phyloP scores from a whole-genome alignment of 2,888 invertebrate species.

The Eupithecia vulgata region DNA sequence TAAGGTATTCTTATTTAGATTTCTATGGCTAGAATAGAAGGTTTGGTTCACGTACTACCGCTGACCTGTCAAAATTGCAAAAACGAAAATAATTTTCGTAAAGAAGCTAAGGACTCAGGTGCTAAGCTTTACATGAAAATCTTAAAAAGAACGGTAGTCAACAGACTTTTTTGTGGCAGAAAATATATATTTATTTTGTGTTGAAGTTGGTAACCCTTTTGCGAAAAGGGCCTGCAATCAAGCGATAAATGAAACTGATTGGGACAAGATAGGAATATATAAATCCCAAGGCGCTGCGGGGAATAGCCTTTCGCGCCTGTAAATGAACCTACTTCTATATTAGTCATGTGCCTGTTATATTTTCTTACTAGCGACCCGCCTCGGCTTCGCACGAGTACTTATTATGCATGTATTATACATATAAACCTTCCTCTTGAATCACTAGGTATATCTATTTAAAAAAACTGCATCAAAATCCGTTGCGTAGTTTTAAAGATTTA shows the following conservation, averaged over 20 bases:
- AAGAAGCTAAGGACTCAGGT: background rate
- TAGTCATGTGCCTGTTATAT: background rate
- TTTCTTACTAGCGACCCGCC: no score
- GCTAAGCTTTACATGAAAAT: no score
- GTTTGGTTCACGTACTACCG: no score
- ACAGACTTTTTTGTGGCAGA: constrained; percentile 1
- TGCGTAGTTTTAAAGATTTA: no score
- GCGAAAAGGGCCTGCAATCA: constrained; percentile 24
- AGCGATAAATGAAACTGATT: constrained; percentile 46
- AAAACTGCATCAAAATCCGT: no score
- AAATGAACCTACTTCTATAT: constrained; percentile 48
- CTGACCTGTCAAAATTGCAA: background rate
- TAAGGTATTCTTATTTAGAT: no score
- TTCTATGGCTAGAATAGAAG: no score
- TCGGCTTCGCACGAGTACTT: no score
- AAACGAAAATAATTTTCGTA: background rate
- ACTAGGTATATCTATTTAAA: no score
- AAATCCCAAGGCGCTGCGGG: constrained; percentile 45
- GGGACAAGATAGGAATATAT: constrained; percentile 49
- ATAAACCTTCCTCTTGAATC: no score
- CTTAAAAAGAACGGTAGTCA: background rate
- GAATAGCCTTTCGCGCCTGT: constrained; percentile 45
- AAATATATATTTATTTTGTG: background rate
- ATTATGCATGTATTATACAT: no score
- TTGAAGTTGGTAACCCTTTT: constrained; percentile 6